Conservation (phyloP, 2,888 invertebrate species). For the Caprella mutica region DNA sequence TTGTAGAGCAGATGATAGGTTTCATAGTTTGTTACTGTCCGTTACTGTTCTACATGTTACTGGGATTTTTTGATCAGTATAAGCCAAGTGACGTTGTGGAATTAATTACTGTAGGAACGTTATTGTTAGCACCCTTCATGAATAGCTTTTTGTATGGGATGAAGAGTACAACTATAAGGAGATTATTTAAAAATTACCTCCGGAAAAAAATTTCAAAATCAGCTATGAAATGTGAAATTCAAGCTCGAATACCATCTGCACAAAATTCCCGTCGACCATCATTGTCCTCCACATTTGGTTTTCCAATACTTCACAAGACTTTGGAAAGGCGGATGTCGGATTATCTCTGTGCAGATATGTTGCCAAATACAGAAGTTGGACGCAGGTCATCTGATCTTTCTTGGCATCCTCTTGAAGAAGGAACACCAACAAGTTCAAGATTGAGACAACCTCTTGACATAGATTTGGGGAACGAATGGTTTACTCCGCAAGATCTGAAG, state of each 20-base stretch:
- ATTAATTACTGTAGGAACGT: slow-evolving; percentile 14
- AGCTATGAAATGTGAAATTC: slow-evolving; percentile 67
- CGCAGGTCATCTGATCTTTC: slow-evolving; percentile 46
- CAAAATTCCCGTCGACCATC: slow-evolving; percentile 64
- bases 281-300: slow-evolving; percentile 27
- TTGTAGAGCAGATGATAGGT: slow-evolving; percentile 60
- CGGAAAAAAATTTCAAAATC: slow-evolving; percentile 65
- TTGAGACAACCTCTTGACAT: slow-evolving; percentile 24
- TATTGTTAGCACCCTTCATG: slow-evolving; percentile 40
- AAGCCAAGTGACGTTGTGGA: slow-evolving; percentile 15
- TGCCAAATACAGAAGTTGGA: slow-evolving; percentile 40
- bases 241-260: slow-evolving; percentile 64
- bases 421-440: slow-evolving; percentile 28
- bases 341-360: slow-evolving; percentile 43
- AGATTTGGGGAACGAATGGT: background rate
- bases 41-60: slow-evolving; percentile 58
- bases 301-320: slow-evolving; percentile 26
- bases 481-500: slow-evolving; percentile 7
- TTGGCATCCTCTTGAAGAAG: slow-evolving; percentile 39
- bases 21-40: slow-evolving; percentile 61
- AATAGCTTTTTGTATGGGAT: slow-evolving; percentile 69
- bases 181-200: slow-evolving; percentile 64
- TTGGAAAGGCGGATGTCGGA: slow-evolving; percentile 50
- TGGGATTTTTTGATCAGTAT: slow-evolving; percentile 46
- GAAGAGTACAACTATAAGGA: slow-evolving; percentile 54